Percentiles rank a stretch among this genome's conserved stretches.
phyloP scores from a whole-genome alignment of 1,140 invertebrate species.

The Brachionus rubens region DNA sequence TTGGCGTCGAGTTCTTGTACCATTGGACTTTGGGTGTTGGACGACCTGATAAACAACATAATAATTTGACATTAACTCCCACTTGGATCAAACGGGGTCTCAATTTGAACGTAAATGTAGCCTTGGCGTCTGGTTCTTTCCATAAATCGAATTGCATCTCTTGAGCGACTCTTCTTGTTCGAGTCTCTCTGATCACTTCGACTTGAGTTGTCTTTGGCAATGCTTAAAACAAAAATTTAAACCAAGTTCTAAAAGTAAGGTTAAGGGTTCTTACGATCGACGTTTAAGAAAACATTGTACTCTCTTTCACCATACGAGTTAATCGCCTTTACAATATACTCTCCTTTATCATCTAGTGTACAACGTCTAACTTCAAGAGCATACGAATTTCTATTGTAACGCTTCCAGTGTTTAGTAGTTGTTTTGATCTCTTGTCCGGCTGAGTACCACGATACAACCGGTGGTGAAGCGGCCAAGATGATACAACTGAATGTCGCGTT shows the following conservation, averaged over 20 bases:
- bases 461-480: slow-evolving; percentile 86
- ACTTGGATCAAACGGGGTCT: slow-evolving; percentile 92
- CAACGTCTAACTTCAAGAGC: slow-evolving; percentile 94
- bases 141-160: slow-evolving; percentile 46
- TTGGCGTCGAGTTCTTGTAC: slow-evolving; percentile 75
- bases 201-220: not conserved
- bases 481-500: slow-evolving; percentile 94
- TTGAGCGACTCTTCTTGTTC: not conserved
- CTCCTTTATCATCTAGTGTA: slow-evolving; percentile 88
- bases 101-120: slow-evolving; percentile 92
- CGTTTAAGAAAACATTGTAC: slow-evolving; percentile 92
- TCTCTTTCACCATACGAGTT: slow-evolving; percentile 95
- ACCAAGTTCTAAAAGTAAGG: slow-evolving; percentile 60
- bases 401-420: slow-evolving; percentile 98
- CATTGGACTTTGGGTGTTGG: slow-evolving; percentile 85
- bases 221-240: not conserved
- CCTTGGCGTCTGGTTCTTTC: slow-evolving; percentile 61
- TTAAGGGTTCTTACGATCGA: slow-evolving; percentile 67
- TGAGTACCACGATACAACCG: slow-evolving; percentile 90
- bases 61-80: slow-evolving; percentile 75
- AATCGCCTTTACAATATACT: slow-evolving; percentile 92
- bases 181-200: not conserved
- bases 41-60: slow-evolving; percentile 89
- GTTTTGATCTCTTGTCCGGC: slow-evolving; percentile 89
- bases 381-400: slow-evolving; percentile 90